Evolutionary conservation across 2,888 invertebrate species (phyloP).

Genomic region (Rhagium mordax): DNA sequence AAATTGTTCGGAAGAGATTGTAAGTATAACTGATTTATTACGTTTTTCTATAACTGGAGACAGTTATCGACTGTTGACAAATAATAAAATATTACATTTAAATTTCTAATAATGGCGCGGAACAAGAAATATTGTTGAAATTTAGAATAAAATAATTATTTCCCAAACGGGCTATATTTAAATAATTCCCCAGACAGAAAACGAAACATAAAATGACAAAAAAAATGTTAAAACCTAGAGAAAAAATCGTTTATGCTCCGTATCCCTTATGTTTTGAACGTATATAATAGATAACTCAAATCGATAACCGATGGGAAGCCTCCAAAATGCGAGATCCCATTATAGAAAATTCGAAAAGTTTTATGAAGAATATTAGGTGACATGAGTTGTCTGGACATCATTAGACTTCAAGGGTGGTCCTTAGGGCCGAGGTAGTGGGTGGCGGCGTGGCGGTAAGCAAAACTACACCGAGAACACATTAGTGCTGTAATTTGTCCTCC

Average conservation of each 20-base stretch:
- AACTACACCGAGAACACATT: constrained; percentile 62
- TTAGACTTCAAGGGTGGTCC: background rate
- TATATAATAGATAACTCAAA: background rate
- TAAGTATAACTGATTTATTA: constrained; percentile 41
- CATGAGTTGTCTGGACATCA: constrained; percentile 8
- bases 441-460: constrained; percentile 18
- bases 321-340: background rate
- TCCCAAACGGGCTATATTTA: no score
- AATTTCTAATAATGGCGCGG: no score
- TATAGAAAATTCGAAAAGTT: background rate
- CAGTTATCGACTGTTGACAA: constrained; percentile 15
- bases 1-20: constrained; percentile 40
- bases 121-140: no score
- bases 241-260: no score
- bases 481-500: constrained; percentile 67
- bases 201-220: no score
- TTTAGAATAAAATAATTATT: no score
- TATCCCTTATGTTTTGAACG: no score
- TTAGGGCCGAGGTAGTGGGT: constrained; percentile 5
- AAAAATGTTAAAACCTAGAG: no score
- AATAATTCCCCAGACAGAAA: no score
- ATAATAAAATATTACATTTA: background rate
- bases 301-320: background rate
- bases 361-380: background rate
- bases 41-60: constrained; percentile 21